Conservation (phyloP, 2,113 vertebrate species). For the Myotis davidii region DNA sequence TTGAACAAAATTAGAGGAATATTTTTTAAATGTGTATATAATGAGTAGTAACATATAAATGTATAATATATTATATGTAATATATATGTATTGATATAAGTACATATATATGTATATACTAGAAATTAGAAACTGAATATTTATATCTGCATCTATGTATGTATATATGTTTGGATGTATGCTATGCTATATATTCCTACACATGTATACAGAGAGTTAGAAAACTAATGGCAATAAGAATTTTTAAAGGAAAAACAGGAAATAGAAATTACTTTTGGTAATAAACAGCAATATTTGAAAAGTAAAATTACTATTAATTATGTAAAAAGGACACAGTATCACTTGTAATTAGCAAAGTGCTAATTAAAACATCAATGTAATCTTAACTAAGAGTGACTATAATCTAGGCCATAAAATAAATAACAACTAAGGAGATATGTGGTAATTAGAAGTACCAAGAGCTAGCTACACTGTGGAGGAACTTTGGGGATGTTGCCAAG, state of each 20-base stretch:
- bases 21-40: neutral
- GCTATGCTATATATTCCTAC: neutral
- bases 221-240: neutral
- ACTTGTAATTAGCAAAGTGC: neutral
- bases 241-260: neutral
- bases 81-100: neutral
- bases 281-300: neutral
- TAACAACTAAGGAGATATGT: neutral
- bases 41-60: neutral
- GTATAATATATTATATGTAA: neutral
- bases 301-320: neutral
- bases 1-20: neutral
- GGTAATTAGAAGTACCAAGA: neutral
- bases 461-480: no score
- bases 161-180: neutral
- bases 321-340: neutral
- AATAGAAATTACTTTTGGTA: neutral
- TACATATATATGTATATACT: neutral
- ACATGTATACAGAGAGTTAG: neutral
- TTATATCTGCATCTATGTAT: neutral
- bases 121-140: neutral
- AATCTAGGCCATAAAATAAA: neutral
- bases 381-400: neutral
- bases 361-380: neutral
- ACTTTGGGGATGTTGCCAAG: neutral